Conservation (phyloP, 2,888 invertebrate genomes). For the Dorcus hopei region DNA sequence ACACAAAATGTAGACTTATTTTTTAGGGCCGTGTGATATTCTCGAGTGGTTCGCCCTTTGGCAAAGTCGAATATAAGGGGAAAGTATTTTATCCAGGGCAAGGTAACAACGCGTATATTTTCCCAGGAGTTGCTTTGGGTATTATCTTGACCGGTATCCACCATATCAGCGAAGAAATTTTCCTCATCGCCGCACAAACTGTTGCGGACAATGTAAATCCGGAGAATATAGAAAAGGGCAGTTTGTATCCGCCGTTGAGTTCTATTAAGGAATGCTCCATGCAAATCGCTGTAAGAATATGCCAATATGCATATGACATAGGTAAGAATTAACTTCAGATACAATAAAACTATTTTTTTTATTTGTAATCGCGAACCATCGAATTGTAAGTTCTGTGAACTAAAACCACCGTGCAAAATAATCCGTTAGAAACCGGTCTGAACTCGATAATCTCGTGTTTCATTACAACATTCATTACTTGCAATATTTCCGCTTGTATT, state of each 20-base stretch:
- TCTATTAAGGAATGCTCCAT: constrained; percentile 85
- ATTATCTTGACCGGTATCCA: constrained; percentile 88
- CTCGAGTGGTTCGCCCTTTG: constrained; percentile 95
- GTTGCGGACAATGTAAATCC: constrained; percentile 82
- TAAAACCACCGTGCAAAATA: too few species aligned
- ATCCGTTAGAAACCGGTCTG: too few species aligned
- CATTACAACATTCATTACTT: too few species aligned
- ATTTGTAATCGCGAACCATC: too few species aligned
- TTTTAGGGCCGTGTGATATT: constrained; percentile 86
- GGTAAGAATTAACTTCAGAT: constrained; percentile 52
- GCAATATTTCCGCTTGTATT: too few species aligned
- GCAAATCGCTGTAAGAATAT: constrained; percentile 82
- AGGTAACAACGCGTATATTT: constrained; percentile 91
- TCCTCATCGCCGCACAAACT: constrained; percentile 89
- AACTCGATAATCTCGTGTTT: too few species aligned
- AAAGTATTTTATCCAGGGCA: constrained; percentile 88
- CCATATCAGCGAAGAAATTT: constrained; percentile 90
- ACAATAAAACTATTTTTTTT: neutral
- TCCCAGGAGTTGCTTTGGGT: constrained; percentile 94
- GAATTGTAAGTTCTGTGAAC: too few species aligned
- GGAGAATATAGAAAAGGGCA: constrained; percentile 77
- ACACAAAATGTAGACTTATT: neutral
- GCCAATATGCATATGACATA: constrained; percentile 84
- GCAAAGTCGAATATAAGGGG: constrained; percentile 74
- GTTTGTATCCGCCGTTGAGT: constrained; percentile 87